Percentiles rank a stretch among this genome's conserved stretches.
Evolutionary conservation across 2,113 vertebrate genomes (phyloP).

Genomic region (Petrocephalus zakoni): DNA sequence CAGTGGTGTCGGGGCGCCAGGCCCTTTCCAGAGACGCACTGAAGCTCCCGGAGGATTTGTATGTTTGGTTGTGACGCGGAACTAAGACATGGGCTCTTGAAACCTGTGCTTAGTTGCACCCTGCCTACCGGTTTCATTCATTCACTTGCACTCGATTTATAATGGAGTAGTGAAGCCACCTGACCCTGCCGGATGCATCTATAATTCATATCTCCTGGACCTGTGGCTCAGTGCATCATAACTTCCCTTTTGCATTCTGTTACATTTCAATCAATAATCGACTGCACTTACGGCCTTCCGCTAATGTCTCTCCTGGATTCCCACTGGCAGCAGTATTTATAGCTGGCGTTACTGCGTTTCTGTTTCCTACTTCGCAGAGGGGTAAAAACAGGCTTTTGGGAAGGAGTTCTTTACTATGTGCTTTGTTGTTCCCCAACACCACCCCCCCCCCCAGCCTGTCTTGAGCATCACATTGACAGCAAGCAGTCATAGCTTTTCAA

Average conservation of each 20-base stretch:
- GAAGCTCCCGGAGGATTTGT: background rate
- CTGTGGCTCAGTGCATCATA: constrained; percentile 4
- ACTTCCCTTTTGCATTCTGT: background rate
- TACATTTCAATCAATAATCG: constrained; percentile 14
- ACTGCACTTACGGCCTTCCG: background rate
- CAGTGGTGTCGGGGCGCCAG: background rate
- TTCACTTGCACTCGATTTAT: background rate
- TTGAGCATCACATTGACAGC: background rate
- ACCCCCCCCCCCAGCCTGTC: background rate
- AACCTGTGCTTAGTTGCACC: background rate
- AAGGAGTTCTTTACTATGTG: background rate
- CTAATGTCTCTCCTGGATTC: background rate
- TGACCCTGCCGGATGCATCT: constrained; percentile 7
- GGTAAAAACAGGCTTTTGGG: background rate
- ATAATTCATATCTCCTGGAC: constrained; percentile 6
- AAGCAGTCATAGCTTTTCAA: background rate
- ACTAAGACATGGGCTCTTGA: background rate
- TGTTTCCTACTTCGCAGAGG: background rate
- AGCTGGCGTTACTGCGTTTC: background rate
- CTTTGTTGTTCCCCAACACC: background rate
- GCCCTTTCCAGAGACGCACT: background rate
- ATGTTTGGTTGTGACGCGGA: background rate
- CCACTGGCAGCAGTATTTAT: constrained; percentile 9
- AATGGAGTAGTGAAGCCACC: background rate
- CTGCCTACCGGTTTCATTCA: background rate